Percentiles rank a stretch among this genome's conserved stretches.
These are phyloP conservation scores for Anableps anableps DNA, from an alignment of 2,797 vertebrate genomes.

Conservation along the genomic window DNA sequence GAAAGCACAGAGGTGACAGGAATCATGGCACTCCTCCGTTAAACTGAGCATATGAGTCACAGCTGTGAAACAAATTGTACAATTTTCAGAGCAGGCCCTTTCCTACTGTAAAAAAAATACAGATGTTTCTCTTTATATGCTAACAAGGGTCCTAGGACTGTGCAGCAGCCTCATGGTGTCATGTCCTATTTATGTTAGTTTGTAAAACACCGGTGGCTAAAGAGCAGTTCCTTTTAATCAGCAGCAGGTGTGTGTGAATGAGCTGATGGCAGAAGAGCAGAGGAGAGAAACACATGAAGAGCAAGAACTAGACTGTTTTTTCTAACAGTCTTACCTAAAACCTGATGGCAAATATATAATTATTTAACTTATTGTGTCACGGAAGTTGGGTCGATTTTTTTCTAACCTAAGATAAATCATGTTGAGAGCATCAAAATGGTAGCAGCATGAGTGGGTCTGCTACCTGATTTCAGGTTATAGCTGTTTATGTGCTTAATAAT, in stretches of 20 bases:
- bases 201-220: constrained; percentile 4
- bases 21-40: constrained; percentile 14
- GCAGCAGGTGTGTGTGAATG: constrained; percentile 8
- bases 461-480: background rate
- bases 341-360: background rate
- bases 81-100: constrained; percentile 15
- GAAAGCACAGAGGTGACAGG: constrained; percentile 18
- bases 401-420: background rate
- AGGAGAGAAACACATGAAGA: background rate
- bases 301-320: background rate
- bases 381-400: background rate
- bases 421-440: background rate
- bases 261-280: background rate
- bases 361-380: background rate
- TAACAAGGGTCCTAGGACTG: background rate
- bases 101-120: background rate
- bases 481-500: background rate
- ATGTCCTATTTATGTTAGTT: background rate
- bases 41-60: constrained; percentile 22
- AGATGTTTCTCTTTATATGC: background rate
- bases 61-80: constrained; percentile 3
- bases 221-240: constrained; percentile 10
- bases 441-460: background rate
- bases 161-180: background rate
- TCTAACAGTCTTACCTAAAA: background rate